Conservation (phyloP, 2,797 vertebrate genomes). For the Peromyscus nudipes region DNA sequence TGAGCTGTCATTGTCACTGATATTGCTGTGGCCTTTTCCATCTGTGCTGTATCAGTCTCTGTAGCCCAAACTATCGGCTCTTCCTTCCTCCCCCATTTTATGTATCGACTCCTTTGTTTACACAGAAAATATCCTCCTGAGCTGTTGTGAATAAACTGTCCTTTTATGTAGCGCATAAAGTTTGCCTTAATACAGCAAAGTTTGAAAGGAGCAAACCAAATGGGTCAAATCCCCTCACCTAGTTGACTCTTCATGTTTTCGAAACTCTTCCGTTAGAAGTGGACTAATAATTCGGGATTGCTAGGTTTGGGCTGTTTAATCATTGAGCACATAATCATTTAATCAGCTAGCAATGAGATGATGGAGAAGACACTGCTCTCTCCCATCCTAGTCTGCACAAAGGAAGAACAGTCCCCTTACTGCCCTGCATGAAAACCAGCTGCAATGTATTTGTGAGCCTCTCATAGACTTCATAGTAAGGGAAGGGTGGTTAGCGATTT, state of each 20-base stretch:
- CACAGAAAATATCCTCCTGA: background rate
- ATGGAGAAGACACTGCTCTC: background rate
- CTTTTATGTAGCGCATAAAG: background rate
- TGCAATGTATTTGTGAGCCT: background rate
- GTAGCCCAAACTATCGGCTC: background rate
- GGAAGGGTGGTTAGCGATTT: background rate
- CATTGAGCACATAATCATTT: background rate
- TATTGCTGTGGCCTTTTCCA: background rate
- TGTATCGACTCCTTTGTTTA: background rate
- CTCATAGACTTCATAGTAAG: background rate
- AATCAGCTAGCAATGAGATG: too few species aligned
- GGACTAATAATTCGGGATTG: background rate
- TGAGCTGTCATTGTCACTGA: background rate
- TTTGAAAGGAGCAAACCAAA: constrained; percentile 40
- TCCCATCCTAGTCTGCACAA: background rate
- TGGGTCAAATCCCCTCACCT: background rate
- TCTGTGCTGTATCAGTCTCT: background rate
- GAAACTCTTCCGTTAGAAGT: background rate
- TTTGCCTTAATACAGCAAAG: background rate
- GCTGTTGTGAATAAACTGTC: background rate
- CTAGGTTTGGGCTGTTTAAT: background rate
- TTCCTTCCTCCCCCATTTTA: background rate
- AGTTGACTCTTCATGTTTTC: background rate
- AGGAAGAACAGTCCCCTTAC: background rate
- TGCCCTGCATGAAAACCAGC: background rate